phyloP scores from a whole-genome alignment of 2,113 vertebrate species.

The Podarcis cretensis region DNA sequence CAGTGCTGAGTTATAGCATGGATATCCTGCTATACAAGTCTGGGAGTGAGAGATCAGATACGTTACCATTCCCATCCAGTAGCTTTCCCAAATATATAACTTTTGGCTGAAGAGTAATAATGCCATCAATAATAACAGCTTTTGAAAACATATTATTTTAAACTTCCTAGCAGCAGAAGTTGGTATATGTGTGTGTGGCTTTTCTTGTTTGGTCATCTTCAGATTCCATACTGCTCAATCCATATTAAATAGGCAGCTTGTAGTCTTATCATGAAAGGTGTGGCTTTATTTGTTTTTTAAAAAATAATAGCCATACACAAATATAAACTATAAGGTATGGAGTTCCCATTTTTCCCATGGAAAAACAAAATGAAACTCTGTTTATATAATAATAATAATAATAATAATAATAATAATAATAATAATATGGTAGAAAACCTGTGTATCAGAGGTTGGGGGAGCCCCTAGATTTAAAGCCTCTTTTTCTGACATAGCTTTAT shows the following conservation, averaged over 20 bases:
- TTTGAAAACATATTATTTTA: neutral
- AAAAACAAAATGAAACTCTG: neutral
- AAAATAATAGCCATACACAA: neutral
- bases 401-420: no score
- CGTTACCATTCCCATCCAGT: conserved; percentile 26
- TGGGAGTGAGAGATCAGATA: neutral
- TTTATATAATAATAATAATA: neutral
- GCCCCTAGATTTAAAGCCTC: no score
- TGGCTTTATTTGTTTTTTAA: neutral
- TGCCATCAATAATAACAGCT: conserved; percentile 6
- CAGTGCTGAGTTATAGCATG: conserved; percentile 7
- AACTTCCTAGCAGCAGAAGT: neutral
- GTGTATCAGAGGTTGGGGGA: neutral
- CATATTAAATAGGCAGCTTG: neutral
- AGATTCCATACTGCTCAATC: neutral
- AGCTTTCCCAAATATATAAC: conserved; percentile 12
- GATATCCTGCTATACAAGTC: neutral
- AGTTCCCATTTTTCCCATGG: neutral
- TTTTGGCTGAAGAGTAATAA: conserved; percentile 36
- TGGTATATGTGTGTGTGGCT: neutral
- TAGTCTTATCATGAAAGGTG: neutral
- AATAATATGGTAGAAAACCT: neutral
- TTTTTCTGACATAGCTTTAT: neutral
- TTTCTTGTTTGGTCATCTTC: neutral
- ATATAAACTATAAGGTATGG: neutral